These are phyloP conservation scores for Bhutanitis thaidina DNA, from an alignment of 2,888 invertebrate genomes.

Conservation along the genomic window DNA sequence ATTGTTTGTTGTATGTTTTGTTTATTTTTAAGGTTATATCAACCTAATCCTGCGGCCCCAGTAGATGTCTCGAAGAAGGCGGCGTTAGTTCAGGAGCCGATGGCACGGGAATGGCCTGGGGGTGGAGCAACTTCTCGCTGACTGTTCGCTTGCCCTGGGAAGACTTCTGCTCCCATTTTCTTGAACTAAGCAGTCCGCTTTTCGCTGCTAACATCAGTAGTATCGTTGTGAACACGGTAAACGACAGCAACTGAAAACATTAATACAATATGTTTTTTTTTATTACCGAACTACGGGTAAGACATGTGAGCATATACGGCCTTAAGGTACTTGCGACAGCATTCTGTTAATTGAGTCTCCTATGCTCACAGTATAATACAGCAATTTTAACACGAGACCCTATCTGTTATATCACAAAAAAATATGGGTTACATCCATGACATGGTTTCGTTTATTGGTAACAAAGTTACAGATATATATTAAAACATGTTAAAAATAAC, in stretches of 20 bases:
- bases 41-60: not conserved
- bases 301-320: no score
- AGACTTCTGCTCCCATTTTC: not conserved
- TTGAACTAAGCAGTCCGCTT: not conserved
- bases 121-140: not conserved
- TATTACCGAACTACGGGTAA: no score
- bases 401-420: no score
- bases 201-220: not conserved
- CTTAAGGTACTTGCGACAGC: no score
- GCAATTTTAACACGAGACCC: no score
- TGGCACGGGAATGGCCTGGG: not conserved
- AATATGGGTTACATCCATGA: no score
- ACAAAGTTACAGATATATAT: no score
- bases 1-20: not conserved
- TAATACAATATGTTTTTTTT: no score
- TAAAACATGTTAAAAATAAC: no score
- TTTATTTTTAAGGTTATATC: not conserved
- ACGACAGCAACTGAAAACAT: conserved; percentile 3
- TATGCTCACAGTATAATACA: no score
- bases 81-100: conserved; percentile 7
- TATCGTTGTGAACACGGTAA: not conserved
- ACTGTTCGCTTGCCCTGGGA: not conserved
- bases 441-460: no score
- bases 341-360: no score
- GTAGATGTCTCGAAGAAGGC: not conserved